These are phyloP conservation scores for Cyprinodon diabolis DNA, from an alignment of 2,797 vertebrate genomes.

Conservation along the genomic window DNA sequence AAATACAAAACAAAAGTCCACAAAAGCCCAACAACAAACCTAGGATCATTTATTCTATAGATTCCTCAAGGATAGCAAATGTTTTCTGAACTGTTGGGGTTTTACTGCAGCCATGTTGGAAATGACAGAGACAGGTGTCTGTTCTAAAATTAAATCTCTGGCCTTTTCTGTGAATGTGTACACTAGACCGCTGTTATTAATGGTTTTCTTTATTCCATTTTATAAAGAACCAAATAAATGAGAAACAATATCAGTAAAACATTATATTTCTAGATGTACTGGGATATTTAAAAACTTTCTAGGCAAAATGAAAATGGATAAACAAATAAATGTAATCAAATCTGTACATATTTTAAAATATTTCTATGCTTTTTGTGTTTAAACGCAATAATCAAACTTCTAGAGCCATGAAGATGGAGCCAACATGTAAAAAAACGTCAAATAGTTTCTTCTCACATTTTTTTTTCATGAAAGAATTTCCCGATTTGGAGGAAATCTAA, in stretches of 20 bases:
- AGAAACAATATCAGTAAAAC: not conserved
- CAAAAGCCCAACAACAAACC: not conserved
- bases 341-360: not conserved
- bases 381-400: not conserved
- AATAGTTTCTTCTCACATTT: not conserved
- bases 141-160: constrained; percentile 71
- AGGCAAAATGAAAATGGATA: not conserved
- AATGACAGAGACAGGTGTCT: constrained; percentile 75
- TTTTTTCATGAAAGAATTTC: too few species aligned
- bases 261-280: not conserved
- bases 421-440: not conserved
- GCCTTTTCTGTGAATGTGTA: constrained; percentile 37
- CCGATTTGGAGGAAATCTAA: too few species aligned
- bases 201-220: not conserved
- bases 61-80: constrained; percentile 3
- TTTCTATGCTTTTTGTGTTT: not conserved
- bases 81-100: constrained; percentile 35
- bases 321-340: not conserved
- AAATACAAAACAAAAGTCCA: not conserved
- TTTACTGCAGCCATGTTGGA: constrained; percentile 35
- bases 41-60: constrained; percentile 11
- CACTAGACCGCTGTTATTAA: not conserved
- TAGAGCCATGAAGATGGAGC: not conserved
- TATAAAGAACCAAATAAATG: not conserved
- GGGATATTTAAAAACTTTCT: not conserved